Percentiles rank a stretch among this genome's conserved stretches.
Conservation (phyloP, 1,140 invertebrate species). For the Nasonia longicornis region DNA sequence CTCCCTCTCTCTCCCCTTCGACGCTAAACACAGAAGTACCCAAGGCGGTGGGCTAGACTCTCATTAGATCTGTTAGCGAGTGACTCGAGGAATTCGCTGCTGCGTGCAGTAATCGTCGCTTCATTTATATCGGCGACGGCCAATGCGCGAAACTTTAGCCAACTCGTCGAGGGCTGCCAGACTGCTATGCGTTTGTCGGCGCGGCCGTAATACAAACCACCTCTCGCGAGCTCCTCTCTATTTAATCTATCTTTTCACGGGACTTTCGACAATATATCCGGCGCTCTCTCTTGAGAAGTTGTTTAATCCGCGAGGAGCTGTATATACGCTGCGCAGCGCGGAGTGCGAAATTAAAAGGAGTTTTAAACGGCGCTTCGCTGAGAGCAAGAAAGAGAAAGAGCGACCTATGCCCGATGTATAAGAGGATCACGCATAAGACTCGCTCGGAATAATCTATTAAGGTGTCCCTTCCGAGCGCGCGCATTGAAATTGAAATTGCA, state of each 20-base stretch:
- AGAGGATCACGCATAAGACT: not conserved
- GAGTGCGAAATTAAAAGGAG: not conserved
- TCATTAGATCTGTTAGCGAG: not conserved
- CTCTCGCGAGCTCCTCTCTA: not conserved
- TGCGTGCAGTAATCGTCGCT: not conserved
- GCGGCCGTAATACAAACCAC: not conserved
- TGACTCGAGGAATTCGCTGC: not conserved
- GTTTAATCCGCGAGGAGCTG: not conserved
- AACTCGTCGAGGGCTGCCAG: not conserved
- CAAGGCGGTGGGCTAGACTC: not conserved
- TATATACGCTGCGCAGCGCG: not conserved
- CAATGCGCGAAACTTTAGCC: not conserved
- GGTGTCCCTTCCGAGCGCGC: not conserved
- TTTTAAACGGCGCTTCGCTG: not conserved
- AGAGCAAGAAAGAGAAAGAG: constrained; percentile 40
- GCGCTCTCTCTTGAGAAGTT: not conserved
- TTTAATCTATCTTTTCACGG: constrained; percentile 4
- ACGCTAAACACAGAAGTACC: not conserved
- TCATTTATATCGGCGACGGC: not conserved
- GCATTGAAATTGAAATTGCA: constrained; percentile 3
- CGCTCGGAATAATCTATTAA: not conserved
- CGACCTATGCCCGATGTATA: not conserved
- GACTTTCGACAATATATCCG: not conserved
- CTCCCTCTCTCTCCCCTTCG: not conserved
- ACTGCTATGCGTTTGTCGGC: not conserved